phyloP scores from a whole-genome alignment of 2,888 invertebrate species.

The Anaspis maculata region DNA sequence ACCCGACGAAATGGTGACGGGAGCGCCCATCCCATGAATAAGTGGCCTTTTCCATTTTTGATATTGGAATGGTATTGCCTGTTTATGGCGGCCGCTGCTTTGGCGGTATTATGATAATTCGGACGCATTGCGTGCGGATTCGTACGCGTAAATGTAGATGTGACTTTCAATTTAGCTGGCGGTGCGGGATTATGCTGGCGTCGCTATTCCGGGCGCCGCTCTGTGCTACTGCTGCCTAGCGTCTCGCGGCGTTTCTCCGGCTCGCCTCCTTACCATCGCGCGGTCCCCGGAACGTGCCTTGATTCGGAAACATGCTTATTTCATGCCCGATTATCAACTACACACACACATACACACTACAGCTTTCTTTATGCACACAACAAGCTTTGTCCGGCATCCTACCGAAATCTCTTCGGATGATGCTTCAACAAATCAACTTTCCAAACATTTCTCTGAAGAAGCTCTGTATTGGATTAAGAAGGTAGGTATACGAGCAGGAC shows the following conservation, averaged over 20 bases:
- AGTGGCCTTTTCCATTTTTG: constrained; percentile 28
- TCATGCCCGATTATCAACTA: constrained; percentile 33
- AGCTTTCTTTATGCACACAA: too few species aligned
- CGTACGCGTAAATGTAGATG: constrained; percentile 39
- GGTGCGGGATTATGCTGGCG: constrained; percentile 43
- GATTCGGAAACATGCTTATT: constrained; percentile 39
- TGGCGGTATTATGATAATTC: constrained; percentile 38
- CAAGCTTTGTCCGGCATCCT: too few species aligned
- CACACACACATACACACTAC: background rate
- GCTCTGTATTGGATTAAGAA: too few species aligned
- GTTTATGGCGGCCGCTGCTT: constrained; percentile 6
- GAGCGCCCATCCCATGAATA: constrained; percentile 17
- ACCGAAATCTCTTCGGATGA: too few species aligned
- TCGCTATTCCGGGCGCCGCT: constrained; percentile 41
- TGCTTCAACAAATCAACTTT: too few species aligned
- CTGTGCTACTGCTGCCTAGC: constrained; percentile 18
- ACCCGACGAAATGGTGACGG: background rate
- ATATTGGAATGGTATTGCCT: constrained; percentile 25
- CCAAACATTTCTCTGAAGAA: too few species aligned
- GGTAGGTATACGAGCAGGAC: too few species aligned
- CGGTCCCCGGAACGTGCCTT: constrained; percentile 33
- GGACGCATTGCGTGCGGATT: constrained; percentile 38
- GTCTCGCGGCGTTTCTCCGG: constrained; percentile 7
- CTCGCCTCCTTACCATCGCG: constrained; percentile 8
- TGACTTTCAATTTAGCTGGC: constrained; percentile 39